Base-by-base conservation (phyloP, 2,113 vertebrate genomes). In the Anhinga anhinga region DNA sequence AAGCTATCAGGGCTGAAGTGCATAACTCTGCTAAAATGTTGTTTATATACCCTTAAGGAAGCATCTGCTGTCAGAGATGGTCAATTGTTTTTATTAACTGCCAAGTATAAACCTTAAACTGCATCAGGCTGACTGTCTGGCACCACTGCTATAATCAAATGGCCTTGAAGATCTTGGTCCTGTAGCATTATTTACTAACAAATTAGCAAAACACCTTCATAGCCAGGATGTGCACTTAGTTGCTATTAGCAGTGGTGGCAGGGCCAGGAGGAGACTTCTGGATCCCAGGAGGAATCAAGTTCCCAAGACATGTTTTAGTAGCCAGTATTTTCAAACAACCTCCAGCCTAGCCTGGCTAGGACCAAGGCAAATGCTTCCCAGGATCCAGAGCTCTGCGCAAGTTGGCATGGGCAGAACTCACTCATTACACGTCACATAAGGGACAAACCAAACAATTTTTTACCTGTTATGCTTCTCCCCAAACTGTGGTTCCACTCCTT, bases 401-500 rank as follows among this genome's bases (percentile, higher is more conserved):
- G 44, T 10, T 29, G 15, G 4, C 38, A 38, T 11, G 18, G 19
- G 13, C 9, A 63, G 59, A 82, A 50, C 11, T 62, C 19, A 30
- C 10, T 61, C 19, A 38, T 38, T 47, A 29, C 45, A 18, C 29
- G 26, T 40, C 45, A 80, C 7, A 6, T 67, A 40, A 72, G 23
- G 9, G 10, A 56, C 15, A 65, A 71, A 72, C 8, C 14, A 47
- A 85, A 14, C 8, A 0, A 5, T 23, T 59, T 86, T 86, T 56
- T 3, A 36, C 4, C 18, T 38, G 0, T 32, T 55, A 12, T 3
- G 2, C 12, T 88, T 47, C 15, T 3, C 7, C 4, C 0, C 19
- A 34, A 40, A 27, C 14, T 78, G 11, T 77, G 36, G 12, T 14
- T 77, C 8, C 23, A 13, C 8, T 52, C 15, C 5, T 59, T 66